phyloP scores from a whole-genome alignment of 2,113 vertebrate species.

The Pollachius pollachius region DNA sequence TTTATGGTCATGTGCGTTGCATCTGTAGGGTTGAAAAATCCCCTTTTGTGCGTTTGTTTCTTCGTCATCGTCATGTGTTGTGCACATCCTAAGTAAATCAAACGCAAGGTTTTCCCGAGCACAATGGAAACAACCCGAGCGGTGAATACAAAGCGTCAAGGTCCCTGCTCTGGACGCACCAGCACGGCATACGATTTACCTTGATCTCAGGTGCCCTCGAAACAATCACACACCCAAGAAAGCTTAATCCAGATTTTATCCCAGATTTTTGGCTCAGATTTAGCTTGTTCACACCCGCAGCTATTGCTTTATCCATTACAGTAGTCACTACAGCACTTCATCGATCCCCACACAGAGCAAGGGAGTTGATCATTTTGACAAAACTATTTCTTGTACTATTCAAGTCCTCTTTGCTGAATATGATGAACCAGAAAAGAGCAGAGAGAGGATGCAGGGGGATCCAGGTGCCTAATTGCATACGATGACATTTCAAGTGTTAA shows the following conservation, averaged over 20 bases:
- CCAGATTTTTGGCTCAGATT: too few species aligned
- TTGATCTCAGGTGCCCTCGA: neutral
- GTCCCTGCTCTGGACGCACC: constrained; percentile 15
- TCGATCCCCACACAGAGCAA: constrained; percentile 47
- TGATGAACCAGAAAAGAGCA: constrained; percentile 13
- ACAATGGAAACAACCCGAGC: neutral
- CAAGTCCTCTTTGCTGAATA: constrained; percentile 42
- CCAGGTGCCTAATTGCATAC: constrained; percentile 58
- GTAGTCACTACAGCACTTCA: constrained; percentile 17
- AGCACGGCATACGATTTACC: constrained; percentile 4
- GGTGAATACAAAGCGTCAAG: neutral
- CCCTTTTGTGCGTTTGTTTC: too few species aligned
- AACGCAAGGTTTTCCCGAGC: neutral
- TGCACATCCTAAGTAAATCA: constrained; percentile 31
- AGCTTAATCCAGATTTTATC: too few species aligned
- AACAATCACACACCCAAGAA: neutral
- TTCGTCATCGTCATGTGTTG: constrained; percentile 10
- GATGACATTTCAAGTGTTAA: constrained; percentile 38
- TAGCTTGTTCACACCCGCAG: neutral
- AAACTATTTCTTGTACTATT: constrained; percentile 31
- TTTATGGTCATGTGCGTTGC: constrained; percentile 13
- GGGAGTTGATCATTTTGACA: constrained; percentile 19
- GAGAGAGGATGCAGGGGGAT: constrained; percentile 17
- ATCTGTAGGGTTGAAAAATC: too few species aligned
- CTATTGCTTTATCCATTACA: neutral